Evolutionary conservation across 2,888 invertebrate genomes (phyloP), one percentile per base, ranked within the genome.

Genomic region (Heliconius ethilla): DNA sequence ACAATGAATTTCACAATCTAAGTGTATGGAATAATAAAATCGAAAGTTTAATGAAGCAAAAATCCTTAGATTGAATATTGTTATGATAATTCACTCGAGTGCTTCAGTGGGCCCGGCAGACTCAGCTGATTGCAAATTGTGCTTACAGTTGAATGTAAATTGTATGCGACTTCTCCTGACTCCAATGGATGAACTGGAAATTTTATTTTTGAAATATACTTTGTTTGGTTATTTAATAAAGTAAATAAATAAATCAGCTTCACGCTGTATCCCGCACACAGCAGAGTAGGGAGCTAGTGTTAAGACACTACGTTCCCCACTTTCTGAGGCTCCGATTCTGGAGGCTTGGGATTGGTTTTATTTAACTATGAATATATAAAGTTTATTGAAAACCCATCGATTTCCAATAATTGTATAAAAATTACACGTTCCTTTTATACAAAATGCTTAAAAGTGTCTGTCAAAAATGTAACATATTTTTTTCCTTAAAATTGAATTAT

Each of bases 111-210:
- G 76, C 79, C 65, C 83, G 91, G 90, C 89, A 89, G 88, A 90
- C 90, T 91, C 89, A 88, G 86, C 90, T 92, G 91, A 92, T 92
- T 92, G 91, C 91, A 87, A 92, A 92, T 91, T 91, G 91, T 89
- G 90, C 92, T 91, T 89, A 91, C 91, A 86, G 88, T 87, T 85
- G 89, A 89, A 90, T 89, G 89, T 87, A 91, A 91, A 91, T 89
- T 90, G 88, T 89, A 89, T 89, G 89, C 89, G 90, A 89, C 86
- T 91, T 91, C 70, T n/a, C 51, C 29, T 55, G 29, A 55, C 13
- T 70, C 55, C n/a, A 70, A 29, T 29, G 29, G 51, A 51, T 11
- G 55, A 55, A 70, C 22, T 45, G 45, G 10, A 70, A 13, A 55
- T 70, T 67, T 29, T 33, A 55, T 70, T 70, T 59, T 55, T 45